A percentile compares a stretch with the other conserved stretches of the same genome.
Evolutionary conservation across 2,797 vertebrate species (phyloP).

Genomic region (Xenops minutus): DNA sequence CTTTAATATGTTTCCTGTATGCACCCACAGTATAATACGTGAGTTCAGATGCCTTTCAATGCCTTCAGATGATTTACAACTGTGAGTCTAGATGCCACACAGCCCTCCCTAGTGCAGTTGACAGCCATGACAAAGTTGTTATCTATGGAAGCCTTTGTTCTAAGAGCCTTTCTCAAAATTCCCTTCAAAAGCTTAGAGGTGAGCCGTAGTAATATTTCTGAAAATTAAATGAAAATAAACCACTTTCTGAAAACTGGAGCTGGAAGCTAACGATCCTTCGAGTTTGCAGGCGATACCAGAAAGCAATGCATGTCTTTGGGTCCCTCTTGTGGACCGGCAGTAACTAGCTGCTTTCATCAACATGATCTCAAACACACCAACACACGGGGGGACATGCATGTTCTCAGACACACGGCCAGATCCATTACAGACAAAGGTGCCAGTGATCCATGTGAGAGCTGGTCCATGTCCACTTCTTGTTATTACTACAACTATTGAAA

Average conservation of each 20-base stretch:
- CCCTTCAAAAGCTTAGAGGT: background rate
- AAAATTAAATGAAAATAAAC: background rate
- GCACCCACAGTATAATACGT: background rate
- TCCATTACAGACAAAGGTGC: background rate
- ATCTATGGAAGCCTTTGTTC: background rate
- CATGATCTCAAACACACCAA: background rate
- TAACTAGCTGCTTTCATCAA: background rate
- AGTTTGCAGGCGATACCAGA: background rate
- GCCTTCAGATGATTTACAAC: background rate
- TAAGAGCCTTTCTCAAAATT: background rate
- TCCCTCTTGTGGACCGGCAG: constrained; percentile 61
- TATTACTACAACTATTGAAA: background rate
- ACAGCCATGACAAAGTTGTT: background rate
- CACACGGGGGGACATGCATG: accelerated
- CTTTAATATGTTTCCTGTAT: background rate
- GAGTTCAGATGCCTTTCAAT: background rate
- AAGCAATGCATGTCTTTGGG: background rate
- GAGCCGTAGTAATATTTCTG: background rate
- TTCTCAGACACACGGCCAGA: background rate
- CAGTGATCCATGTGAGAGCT: background rate
- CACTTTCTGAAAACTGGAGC: background rate
- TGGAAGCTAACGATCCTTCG: background rate
- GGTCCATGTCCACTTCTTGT: background rate
- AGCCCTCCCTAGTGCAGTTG: background rate
- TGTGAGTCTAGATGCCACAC: background rate